These are phyloP conservation scores for Gastracanthus pulcherrimus DNA, from an alignment of 2,888 invertebrate species.

Conservation along the genomic window DNA sequence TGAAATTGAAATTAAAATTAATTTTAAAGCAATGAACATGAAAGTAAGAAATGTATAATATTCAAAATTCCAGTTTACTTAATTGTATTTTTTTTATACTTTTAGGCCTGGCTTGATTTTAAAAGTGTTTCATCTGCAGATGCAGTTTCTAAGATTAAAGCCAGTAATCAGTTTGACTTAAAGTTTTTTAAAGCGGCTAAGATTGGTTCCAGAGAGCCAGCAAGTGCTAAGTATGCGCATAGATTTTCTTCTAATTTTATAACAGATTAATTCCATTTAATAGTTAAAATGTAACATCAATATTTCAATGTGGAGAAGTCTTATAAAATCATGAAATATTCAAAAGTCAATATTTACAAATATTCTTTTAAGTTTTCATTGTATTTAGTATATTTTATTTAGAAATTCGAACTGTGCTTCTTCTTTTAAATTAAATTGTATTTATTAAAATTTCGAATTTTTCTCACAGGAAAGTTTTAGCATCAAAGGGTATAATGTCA, in stretches of 20 bases:
- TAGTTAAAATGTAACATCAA: neutral
- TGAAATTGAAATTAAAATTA: neutral
- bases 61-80: neutral
- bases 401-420: no score
- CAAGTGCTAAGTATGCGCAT: constrained; percentile 28
- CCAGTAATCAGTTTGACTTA: constrained; percentile 9
- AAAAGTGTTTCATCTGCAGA: constrained; percentile 38
- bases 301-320: no score
- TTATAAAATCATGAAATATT: no score
- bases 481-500: constrained; percentile 51
- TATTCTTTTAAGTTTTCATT: no score
- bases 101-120: constrained; percentile 52
- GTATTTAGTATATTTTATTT: no score
- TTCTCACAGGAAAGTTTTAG: constrained; percentile 31
- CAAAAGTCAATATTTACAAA: no score
- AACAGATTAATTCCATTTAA: no score
- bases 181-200: constrained; percentile 41
- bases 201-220: constrained; percentile 46
- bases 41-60: neutral
- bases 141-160: constrained; percentile 47
- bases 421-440: no score
- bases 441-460: neutral
- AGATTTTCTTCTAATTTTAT: neutral
- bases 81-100: neutral
- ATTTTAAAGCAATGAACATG: neutral